These are phyloP conservation scores for Cosmia trapezina DNA, from an alignment of 2,888 invertebrate genomes.

Conservation along the genomic window DNA sequence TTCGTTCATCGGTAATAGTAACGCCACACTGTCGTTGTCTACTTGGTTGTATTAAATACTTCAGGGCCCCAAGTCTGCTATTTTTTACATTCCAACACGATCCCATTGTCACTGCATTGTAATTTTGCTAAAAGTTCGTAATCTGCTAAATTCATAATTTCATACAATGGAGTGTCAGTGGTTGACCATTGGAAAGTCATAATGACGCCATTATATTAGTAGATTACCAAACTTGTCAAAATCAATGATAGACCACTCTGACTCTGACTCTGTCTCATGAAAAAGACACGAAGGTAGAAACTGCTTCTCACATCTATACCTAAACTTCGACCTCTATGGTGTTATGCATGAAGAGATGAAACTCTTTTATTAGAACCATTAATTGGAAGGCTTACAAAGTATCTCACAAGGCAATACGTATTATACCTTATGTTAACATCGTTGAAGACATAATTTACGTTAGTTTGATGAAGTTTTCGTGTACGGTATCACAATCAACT, in stretches of 20 bases:
- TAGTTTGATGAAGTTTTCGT: constrained; percentile 20
- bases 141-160: no score
- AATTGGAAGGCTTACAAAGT: not conserved
- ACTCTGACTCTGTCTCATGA: no score
- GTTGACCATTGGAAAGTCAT: no score
- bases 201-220: no score
- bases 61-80: no score
- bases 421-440: not conserved
- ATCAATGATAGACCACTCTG: no score
- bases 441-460: constrained; percentile 18
- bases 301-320: not conserved
- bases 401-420: not conserved
- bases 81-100: no score
- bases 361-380: not conserved
- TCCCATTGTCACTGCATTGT: no score
- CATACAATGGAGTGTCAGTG: no score
- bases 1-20: constrained; percentile 77
- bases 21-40: constrained; percentile 75
- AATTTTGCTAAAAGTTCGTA: no score
- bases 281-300: not conserved
- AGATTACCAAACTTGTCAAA: no score
- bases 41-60: constrained; percentile 59
- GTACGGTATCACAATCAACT: constrained; percentile 40
- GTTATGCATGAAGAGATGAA: not conserved
- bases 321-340: not conserved